phyloP scores from a whole-genome alignment of 2,888 invertebrate species.

The Strigamia transsilvanica region DNA sequence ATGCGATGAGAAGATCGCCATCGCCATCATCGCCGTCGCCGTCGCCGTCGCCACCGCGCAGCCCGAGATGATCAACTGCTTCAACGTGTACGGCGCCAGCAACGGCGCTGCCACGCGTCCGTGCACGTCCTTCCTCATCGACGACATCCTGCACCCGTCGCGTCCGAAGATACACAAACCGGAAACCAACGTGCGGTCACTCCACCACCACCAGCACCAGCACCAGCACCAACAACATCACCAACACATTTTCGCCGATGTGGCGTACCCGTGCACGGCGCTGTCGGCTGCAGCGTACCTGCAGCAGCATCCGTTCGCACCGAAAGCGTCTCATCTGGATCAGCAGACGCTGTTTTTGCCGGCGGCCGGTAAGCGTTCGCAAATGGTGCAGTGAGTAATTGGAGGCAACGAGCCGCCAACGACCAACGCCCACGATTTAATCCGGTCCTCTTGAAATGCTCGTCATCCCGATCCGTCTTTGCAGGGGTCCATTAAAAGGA shows the following conservation, averaged over 20 bases:
- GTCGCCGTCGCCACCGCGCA: no score
- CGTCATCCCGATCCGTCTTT: neutral
- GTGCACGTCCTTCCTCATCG: neutral
- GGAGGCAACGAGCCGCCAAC: constrained; percentile 20
- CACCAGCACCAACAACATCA: neutral
- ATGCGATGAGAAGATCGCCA: no score
- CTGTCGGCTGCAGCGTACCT: neutral
- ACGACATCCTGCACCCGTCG: neutral
- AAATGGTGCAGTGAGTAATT: neutral
- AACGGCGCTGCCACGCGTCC: neutral
- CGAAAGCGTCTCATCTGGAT: neutral
- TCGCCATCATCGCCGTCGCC: no score
- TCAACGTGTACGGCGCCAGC: constrained; percentile 5
- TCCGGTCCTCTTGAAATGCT: neutral
- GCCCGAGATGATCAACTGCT: constrained; percentile 16
- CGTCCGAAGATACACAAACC: neutral
- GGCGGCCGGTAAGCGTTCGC: neutral
- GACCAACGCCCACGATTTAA: constrained; percentile 10
- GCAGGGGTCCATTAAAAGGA: neutral
- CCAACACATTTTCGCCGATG: neutral
- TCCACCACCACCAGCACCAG: neutral
- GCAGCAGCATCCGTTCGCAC: neutral
- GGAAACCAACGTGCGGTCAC: neutral
- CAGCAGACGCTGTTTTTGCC: neutral
- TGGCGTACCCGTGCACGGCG: neutral